Conservation (phyloP, 2,888 invertebrate species). For the Morpho achilles region DNA sequence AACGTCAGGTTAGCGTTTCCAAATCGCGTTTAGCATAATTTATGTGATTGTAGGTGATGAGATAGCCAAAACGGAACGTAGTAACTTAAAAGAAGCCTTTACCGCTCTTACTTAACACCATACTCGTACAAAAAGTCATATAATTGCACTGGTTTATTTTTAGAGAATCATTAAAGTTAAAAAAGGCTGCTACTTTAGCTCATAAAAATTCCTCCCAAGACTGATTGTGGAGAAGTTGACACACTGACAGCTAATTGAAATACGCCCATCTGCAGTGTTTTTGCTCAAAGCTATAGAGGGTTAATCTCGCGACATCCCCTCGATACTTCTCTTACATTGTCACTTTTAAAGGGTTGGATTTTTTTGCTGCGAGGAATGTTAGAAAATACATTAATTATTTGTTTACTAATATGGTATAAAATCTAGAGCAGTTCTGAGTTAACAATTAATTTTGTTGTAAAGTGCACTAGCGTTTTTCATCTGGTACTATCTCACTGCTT, state of each 20-base stretch:
- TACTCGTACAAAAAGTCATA: neutral
- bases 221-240: constrained; percentile 55
- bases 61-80: too few relatives aligned
- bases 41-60: too few relatives aligned
- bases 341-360: constrained; percentile 52
- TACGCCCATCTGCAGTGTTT: constrained; percentile 74
- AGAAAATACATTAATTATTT: constrained; percentile 2
- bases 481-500: too few relatives aligned
- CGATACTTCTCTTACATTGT: constrained; percentile 45
- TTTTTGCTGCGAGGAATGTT: constrained; percentile 6
- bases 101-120: too few relatives aligned
- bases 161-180: constrained; percentile 15
- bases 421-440: too few relatives aligned
- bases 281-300: constrained; percentile 60
- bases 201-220: constrained; percentile 15
- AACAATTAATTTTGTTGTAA: neutral
- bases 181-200: neutral
- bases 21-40: too few relatives aligned
- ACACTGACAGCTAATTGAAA: constrained; percentile 77
- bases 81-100: too few relatives aligned
- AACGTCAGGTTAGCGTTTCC: too few relatives aligned
- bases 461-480: too few relatives aligned
- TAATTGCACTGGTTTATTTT: constrained; percentile 3
- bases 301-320: constrained; percentile 66
- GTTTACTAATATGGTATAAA: neutral